Evolutionary conservation across 2,888 invertebrate genomes (phyloP), one percentile per base, ranked within the genome.

Genomic region (Drosophila antonietae): DNA sequence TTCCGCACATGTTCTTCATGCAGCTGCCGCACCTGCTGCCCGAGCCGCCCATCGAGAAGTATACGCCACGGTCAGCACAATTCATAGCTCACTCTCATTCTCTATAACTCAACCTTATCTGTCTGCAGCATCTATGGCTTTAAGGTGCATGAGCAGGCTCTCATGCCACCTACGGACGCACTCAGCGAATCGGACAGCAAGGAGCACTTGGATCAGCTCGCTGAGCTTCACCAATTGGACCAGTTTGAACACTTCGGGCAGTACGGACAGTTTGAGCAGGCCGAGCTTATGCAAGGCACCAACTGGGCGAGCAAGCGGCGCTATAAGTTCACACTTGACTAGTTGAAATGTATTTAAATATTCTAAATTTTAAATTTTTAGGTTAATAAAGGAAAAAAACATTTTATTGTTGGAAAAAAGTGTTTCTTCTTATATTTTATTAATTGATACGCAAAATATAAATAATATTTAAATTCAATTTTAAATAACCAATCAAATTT

Each of bases 1-100:
- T 83, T 46, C 83, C 83, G 4, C 83, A 83, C 18, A 74, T 80
- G 72, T 86, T 83, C 23, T 75, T 83, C 15, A 86, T 86, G 87
- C 68, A 80, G 28, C 35, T 71, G 33, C 87, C 83, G 0, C 18
- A 61, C 4, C 35, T 77, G 43, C 52, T 67, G 12, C 82, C 82
- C 1, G 5, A 49, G 1, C 73, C 71, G 18, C 61, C 83, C 8
- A 14, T 33, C 10, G 62, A 69, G 23, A 58, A 64, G n/a, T 83
- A 83, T 23, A 69, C 31, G 20, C 66, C 83, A n/a, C 68, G 86
- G 82, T 83, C 12, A 52, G 82, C 2, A 2, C n/a, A 28, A 28
- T 31, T 28, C 6, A 23, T 28, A 41, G 8, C 14, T 33, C 4
- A 15, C 8, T 20, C 46, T 8, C 46, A 7, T 1, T 20, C 23